Base-by-base conservation (phyloP, 2,797 vertebrate genomes). In the Brotula barbata region DNA sequence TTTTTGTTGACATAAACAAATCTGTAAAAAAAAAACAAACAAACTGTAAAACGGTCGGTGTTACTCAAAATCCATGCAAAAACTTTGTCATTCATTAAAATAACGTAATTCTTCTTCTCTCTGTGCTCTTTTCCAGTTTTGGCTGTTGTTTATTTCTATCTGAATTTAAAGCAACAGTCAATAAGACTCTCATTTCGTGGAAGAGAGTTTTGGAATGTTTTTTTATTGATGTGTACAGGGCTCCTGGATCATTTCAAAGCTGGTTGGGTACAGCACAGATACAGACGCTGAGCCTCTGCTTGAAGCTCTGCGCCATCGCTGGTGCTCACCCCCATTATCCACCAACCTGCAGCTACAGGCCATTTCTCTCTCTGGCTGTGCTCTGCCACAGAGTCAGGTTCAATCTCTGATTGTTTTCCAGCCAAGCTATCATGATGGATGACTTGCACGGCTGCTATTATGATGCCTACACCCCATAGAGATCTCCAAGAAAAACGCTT, bases 321-420 rank as follows among this genome's bases (percentile, higher is more conserved):
- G 58, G 67, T 41, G 58, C 71, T 78, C 67, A 63, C 76, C 75
- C 73, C 71, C 76, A 85, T 84, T 83, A 87, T 81, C 63, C 71
- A 66, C 63, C 77, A 58, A 58, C 75, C 75, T 71, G 70, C 63
- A 82, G 84, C 77, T 78, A 80, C 58, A 68, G 84, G 52, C 64
- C 71, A 83, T 88, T 86, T 72, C 75, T 84, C 80, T 80, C 51
- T 9, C 58, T 7, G 51, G 52, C 77, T 65, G 75, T 64, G 71
- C 63, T 15, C 56, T 67, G 79, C 76, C 70, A 81, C 75, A 69
- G 65, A 69, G 39, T 69, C 65, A 69, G 76, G 76, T 75, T 83
- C 63, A 77, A 80, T 69, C 71, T 77, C 66, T 85, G 80, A 88
- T 89, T 87, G 80, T 86, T 87, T 82, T 81, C 67, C 44, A 81